Evolutionary conservation across 2,888 invertebrate species (phyloP), one percentile per base, ranked within the genome.

Genomic region (Zaprionus bogoriensis): DNA sequence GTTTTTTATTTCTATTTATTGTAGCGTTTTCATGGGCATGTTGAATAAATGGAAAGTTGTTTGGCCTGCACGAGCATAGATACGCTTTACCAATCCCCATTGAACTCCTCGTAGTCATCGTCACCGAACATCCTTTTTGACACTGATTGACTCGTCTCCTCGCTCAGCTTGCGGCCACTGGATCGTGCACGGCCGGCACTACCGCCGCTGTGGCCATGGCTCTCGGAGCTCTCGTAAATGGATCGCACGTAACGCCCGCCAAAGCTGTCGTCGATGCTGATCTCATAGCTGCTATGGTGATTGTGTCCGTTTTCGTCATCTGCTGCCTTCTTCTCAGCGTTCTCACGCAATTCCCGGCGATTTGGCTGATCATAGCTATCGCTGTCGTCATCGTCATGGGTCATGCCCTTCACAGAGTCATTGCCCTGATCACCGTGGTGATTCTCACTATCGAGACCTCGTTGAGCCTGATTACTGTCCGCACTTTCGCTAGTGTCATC

Each of bases 201-300:
- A 25, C 71, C 74, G 36, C 74, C 74, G 7, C 63, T 62, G 14
- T 83, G 86, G 3, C 70, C 81, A n/a, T 78, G 71, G 9, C 71
- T 68, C 53, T 82, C 70, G 54, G 71, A 79, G 60, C 81, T 86
- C 70, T 81, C 82, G 59, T 84, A 81, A 7, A 85, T 81, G 51
- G 80, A 85, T 17, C 82, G 85, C 5, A 79, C 70, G 39, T 77
- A 83, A 7, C 80, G 66, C 0, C 75, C 84, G 17, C 87, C 81
- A 22, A 82, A 83, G 50, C 84, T 83, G 5, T 83, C 84, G n/a
- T 83, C 81, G 23, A 81, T 85, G 45, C 81, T 85, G 79, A 85
- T 71, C 64, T 85, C 81, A 30, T 85, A 85, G 79, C 81, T 81
- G 66, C 86, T 85, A 45, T 81, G 81, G 28, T 81, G 86, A 20